Base-by-base conservation (phyloP, 2,113 vertebrate species). In the Chaetops frenatus region DNA sequence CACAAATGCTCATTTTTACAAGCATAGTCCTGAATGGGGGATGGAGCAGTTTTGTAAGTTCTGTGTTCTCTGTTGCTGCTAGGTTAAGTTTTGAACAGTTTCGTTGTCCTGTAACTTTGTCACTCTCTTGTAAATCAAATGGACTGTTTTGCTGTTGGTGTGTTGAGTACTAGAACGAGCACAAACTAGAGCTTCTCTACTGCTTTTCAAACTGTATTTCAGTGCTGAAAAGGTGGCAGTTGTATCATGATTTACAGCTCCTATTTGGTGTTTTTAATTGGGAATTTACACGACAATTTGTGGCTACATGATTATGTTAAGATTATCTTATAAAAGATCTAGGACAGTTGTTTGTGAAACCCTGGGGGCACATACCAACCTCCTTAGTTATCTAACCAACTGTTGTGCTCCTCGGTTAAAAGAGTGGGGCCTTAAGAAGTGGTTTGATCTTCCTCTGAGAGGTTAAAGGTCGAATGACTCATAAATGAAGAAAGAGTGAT, bases 401-500 rank as follows among this genome's bases (percentile, higher is more conserved):
- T 94, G 97, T 94, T 97, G 97, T 97, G 94, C 97, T 98, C 96
- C 97, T 95, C 27, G 17, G 96, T 98, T 97, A 98, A 96, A 98
- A 98, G 97, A 98, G 53, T 97, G 97, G 88, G 97, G 90, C 94
- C 98, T 97, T 98, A 97, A 97, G 97, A 96, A 98, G 97, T 94
- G 89, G 97, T 98, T 98, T 98, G 98, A 98, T 98, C 97, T 98
- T 98, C 97, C 97, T 97, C 97, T 95, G 97, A 88, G 91, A 97
- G 98, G 98, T 97, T 97, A 98, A 96, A 97, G 97, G 98, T 98
- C 97, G 80, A 97, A 97, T 98, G 97, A 98, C 94, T 97, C 97
- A 97, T 98, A 98, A 98, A 98, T 94, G 96, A 98, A 97, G 97
- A 98, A 98, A 97, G 98, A 98, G 97, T 96, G 97, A 97, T 96